phyloP scores from a whole-genome alignment of 2,797 vertebrate genomes.

The Pelodytes ibericus region DNA sequence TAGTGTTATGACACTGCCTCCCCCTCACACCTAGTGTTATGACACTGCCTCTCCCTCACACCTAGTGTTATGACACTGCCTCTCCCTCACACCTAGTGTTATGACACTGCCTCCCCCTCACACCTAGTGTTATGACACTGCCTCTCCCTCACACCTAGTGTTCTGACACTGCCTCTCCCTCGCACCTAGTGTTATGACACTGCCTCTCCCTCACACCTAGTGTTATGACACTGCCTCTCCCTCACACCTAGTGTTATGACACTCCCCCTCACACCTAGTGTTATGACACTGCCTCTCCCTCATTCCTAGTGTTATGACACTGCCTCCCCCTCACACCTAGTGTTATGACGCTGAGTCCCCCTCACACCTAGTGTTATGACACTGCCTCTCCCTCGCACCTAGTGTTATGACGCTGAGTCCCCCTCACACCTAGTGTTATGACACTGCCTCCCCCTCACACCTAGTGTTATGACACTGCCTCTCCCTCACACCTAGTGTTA shows the following conservation, averaged over 20 bases:
- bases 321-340: not conserved
- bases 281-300: not conserved
- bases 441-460: not conserved
- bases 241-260: not conserved
- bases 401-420: not conserved
- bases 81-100: too few species aligned
- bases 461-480: not conserved
- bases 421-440: not conserved
- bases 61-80: too few species aligned
- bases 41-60: not conserved
- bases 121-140: not conserved
- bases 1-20: too few species aligned
- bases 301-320: not conserved
- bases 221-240: not conserved
- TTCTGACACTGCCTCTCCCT: not conserved
- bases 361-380: not conserved
- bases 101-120: too few species aligned
- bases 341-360: not conserved
- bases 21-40: not conserved
- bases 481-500: not conserved
- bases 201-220: not conserved
- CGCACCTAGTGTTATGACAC: not conserved
- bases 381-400: not conserved
- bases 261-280: not conserved
- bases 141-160: not conserved